Percentiles rank a stretch among this genome's conserved stretches.
phyloP scores from a whole-genome alignment of 30 jellyfish, hydroid and myxozoan genomes.

The Aurelia sp. region DNA sequence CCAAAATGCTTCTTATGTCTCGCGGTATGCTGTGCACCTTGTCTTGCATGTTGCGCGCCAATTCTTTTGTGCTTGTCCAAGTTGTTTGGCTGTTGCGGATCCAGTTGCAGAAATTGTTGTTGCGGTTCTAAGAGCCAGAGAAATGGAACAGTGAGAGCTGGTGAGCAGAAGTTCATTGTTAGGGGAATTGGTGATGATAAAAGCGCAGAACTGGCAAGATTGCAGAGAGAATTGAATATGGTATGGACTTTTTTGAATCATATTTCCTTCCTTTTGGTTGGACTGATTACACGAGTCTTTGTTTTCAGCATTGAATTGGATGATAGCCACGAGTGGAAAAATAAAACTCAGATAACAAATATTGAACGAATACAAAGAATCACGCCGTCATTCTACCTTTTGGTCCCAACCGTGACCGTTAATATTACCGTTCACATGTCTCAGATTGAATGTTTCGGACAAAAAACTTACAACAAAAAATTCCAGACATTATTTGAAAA shows the following conservation, averaged over 20 bases:
- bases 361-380: too few relatives aligned
- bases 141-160: constrained; percentile 54
- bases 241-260: constrained; percentile 1
- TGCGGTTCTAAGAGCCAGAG: constrained; percentile 62
- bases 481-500: too few relatives aligned
- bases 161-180: constrained; percentile 69
- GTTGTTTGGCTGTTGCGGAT: constrained; percentile 63
- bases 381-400: too few relatives aligned
- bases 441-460: too few relatives aligned
- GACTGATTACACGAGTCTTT: too few relatives aligned
- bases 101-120: constrained; percentile 72
- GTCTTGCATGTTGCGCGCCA: constrained; percentile 60
- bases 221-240: constrained; percentile 72
- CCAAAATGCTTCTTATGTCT: constrained; percentile 70
- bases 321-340: too few relatives aligned
- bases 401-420: too few relatives aligned
- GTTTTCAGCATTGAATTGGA: too few relatives aligned
- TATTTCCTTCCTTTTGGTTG: too few relatives aligned
- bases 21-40: constrained; percentile 68
- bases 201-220: constrained; percentile 68
- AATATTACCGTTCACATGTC: too few relatives aligned
- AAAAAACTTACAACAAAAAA: too few relatives aligned
- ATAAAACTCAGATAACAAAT: too few relatives aligned
- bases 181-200: constrained; percentile 73
- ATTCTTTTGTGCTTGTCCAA: constrained; percentile 43